Evolutionary conservation across 2,113 vertebrate species (phyloP).

Genomic region (Bos indicus): DNA sequence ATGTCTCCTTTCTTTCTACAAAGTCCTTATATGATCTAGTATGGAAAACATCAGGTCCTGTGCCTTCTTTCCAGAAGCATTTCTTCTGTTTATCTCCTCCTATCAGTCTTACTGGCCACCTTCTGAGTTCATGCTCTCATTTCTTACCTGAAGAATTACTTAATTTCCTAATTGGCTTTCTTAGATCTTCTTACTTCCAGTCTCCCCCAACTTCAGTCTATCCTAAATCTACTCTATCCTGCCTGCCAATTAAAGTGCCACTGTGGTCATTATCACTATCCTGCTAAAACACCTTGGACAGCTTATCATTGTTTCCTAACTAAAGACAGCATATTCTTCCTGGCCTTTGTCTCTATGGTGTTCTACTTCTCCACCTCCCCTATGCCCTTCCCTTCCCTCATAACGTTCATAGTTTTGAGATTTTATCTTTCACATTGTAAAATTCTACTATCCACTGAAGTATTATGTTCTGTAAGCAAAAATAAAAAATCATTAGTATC

Average conservation of each 20-base stretch:
- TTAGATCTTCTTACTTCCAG: background rate
- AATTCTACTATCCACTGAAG: background rate
- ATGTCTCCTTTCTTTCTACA: background rate
- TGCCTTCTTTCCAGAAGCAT: background rate
- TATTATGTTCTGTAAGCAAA: background rate
- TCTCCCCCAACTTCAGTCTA: background rate
- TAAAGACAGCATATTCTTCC: background rate
- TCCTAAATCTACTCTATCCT: background rate
- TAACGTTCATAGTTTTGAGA: background rate
- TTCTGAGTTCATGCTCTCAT: background rate
- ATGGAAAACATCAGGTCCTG: background rate
- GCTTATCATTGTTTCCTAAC: background rate
- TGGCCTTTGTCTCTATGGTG: background rate
- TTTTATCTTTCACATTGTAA: slow-evolving; percentile 11
- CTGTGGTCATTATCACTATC: background rate
- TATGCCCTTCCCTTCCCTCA: background rate
- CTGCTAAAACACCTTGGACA: background rate
- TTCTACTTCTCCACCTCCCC: background rate
- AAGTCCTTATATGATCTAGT: background rate
- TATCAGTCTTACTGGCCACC: too few species aligned
- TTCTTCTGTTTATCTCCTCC: background rate
- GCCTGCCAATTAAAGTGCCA: background rate
- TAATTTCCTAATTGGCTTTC: background rate
- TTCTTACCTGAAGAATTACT: background rate
- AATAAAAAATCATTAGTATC: background rate